Percentiles rank a stretch among this genome's conserved stretches.
phyloP scores from a whole-genome alignment of 2,888 invertebrate genomes.

The Campopleginae sp. region DNA sequence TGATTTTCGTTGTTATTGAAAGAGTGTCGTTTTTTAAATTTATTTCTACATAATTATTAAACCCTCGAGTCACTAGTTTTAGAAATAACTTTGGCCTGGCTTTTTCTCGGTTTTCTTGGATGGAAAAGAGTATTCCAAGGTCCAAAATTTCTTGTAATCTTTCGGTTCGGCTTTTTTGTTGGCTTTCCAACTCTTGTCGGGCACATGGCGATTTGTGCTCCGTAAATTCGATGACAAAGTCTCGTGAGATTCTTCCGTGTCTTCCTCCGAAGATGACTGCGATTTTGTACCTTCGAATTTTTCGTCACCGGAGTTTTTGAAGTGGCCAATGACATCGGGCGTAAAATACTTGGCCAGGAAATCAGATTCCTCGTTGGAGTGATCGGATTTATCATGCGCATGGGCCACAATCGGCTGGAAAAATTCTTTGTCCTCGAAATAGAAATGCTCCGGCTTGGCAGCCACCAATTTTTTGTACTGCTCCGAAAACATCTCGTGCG shows the following conservation, averaged over 20 bases:
- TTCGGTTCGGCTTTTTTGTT: slow-evolving; percentile 84
- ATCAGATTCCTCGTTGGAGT: slow-evolving; percentile 43
- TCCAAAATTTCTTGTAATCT: slow-evolving; percentile 86
- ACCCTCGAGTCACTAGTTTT: neutral
- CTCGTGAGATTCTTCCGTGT: slow-evolving; percentile 58
- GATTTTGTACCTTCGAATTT: slow-evolving; percentile 37
- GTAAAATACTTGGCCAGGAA: slow-evolving; percentile 60
- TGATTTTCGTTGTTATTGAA: neutral
- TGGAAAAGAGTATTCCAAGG: slow-evolving; percentile 85
- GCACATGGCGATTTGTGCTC: slow-evolving; percentile 70
- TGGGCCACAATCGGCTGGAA: slow-evolving; percentile 45
- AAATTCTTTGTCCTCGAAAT: slow-evolving; percentile 66
- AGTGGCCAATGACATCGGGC: slow-evolving; percentile 59
- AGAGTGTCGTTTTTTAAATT: neutral
- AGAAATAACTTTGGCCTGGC: neutral
- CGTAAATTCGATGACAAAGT: slow-evolving; percentile 70
- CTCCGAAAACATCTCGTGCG: slow-evolving; percentile 28
- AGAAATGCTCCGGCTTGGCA: slow-evolving; percentile 47
- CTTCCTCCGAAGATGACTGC: slow-evolving; percentile 1
- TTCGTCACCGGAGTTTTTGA: slow-evolving; percentile 49
- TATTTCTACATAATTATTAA: neutral
- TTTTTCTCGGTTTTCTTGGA: slow-evolving; percentile 64
- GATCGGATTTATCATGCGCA: slow-evolving; percentile 27
- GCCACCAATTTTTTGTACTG: neutral
- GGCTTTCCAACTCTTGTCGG: slow-evolving; percentile 83